Conservation (phyloP, 2,797 vertebrate species). For the Cichlasoma orientale region DNA sequence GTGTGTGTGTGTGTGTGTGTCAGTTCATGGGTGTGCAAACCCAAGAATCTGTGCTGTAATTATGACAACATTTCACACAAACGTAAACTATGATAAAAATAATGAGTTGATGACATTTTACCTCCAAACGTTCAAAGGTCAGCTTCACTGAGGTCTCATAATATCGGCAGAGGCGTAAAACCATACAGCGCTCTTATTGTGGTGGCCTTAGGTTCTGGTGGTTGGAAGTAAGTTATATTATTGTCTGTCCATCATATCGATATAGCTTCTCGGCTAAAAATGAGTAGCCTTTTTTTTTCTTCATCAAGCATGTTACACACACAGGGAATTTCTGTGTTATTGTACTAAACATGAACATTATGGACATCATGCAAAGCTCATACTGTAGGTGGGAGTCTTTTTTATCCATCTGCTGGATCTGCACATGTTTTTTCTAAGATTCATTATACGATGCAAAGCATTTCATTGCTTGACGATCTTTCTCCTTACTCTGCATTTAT, state of each 20-base stretch:
- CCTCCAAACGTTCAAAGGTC: neutral
- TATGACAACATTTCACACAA: neutral
- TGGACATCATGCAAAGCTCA: neutral
- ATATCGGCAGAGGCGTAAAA: neutral
- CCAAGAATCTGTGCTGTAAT: neutral
- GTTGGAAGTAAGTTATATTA: neutral
- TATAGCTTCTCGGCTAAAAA: too few relatives aligned
- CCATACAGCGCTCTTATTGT: neutral
- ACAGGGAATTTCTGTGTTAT: neutral
- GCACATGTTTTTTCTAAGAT: too few relatives aligned
- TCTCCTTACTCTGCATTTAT: neutral
- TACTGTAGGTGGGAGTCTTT: neutral
- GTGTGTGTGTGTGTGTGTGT: too few relatives aligned
- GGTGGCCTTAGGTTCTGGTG: neutral
- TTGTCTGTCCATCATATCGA: too few relatives aligned
- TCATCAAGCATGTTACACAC: too few relatives aligned
- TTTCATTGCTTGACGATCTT: neutral
- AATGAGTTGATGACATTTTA: neutral
- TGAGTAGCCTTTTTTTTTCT: too few relatives aligned
- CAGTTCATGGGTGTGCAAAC: neutral
- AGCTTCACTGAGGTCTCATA: neutral
- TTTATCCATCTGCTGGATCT: neutral
- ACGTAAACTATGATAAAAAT: neutral
- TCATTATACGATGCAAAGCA: neutral
- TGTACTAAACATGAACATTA: neutral